Evolutionary conservation across 2,888 invertebrate genomes (phyloP).

Genomic region (Macaria liturata): DNA sequence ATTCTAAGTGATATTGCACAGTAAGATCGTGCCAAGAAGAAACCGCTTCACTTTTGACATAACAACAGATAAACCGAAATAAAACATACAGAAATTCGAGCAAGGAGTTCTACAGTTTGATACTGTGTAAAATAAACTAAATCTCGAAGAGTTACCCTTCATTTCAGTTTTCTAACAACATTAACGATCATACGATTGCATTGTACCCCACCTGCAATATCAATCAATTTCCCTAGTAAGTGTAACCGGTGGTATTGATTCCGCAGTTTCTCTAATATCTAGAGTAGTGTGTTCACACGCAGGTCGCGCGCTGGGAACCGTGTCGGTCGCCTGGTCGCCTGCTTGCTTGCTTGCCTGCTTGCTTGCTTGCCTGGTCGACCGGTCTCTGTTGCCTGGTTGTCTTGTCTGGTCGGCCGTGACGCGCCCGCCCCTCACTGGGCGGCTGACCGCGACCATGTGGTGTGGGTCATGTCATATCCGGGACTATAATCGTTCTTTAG

Average conservation of each 20-base stretch:
- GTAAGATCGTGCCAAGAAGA: too few species aligned
- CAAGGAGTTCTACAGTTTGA: too few species aligned
- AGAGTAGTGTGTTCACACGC: slow-evolving; percentile 62
- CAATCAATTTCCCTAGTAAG: slow-evolving; percentile 12
- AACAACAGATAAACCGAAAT: too few species aligned
- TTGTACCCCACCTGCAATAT: too few species aligned
- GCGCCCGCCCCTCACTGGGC: slow-evolving; percentile 26
- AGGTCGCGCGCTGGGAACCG: slow-evolving; percentile 52
- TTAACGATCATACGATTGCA: too few species aligned
- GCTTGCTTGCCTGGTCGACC: not conserved
- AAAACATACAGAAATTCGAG: too few species aligned
- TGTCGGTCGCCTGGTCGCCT: slow-evolving; percentile 46
- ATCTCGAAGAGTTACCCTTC: too few species aligned
- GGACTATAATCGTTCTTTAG: too few species aligned
- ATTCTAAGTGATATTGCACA: too few species aligned
- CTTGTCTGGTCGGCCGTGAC: slow-evolving; percentile 35
- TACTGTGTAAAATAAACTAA: too few species aligned
- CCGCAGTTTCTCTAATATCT: slow-evolving; percentile 48
- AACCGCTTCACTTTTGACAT: too few species aligned
- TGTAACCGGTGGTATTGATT: slow-evolving; percentile 31
- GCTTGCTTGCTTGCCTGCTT: not conserved
- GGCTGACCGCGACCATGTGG: slow-evolving; percentile 36
- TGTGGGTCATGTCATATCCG: slow-evolving; percentile 2
- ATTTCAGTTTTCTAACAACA: too few species aligned
- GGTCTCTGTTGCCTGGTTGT: slow-evolving; percentile 16